Conservation (phyloP, 2,113 vertebrate genomes). For the Tetrao urogallus region DNA sequence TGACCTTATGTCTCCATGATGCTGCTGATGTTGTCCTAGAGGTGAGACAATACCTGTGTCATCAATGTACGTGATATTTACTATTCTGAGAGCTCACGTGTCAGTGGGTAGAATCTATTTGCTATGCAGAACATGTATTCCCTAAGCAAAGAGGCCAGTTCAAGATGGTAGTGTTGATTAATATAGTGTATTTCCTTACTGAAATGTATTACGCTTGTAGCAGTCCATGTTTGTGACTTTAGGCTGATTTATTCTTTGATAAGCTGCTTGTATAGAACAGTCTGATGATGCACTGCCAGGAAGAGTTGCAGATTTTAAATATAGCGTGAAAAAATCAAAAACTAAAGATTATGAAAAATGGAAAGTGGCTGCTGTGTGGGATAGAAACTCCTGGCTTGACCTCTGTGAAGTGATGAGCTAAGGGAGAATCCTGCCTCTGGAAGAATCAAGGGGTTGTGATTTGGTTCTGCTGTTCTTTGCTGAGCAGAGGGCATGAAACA, state of each 20-base stretch:
- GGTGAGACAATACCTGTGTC: constrained; percentile 79
- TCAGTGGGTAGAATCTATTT: background rate
- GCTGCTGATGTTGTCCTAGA: constrained; percentile 90
- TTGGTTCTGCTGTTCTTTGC: background rate
- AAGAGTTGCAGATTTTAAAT: background rate
- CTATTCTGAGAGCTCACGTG: background rate
- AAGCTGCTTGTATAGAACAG: background rate
- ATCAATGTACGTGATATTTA: background rate
- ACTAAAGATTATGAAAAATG: background rate
- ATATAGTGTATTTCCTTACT: background rate
- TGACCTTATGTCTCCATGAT: constrained; percentile 94
- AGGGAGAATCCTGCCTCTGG: background rate
- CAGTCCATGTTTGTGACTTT: background rate
- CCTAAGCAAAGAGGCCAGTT: background rate
- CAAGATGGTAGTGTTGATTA: background rate
- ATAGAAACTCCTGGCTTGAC: background rate
- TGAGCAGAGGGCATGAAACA: background rate
- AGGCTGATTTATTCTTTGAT: background rate
- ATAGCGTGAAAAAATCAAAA: background rate
- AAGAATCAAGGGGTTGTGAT: accelerated
- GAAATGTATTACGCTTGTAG: background rate
- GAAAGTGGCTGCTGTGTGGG: background rate
- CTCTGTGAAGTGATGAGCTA: background rate
- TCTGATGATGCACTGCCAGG: background rate
- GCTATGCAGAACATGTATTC: background rate